These are phyloP conservation scores for Himalopsyche kuldschensis DNA, from an alignment of 2,888 invertebrate genomes.

Conservation along the genomic window DNA sequence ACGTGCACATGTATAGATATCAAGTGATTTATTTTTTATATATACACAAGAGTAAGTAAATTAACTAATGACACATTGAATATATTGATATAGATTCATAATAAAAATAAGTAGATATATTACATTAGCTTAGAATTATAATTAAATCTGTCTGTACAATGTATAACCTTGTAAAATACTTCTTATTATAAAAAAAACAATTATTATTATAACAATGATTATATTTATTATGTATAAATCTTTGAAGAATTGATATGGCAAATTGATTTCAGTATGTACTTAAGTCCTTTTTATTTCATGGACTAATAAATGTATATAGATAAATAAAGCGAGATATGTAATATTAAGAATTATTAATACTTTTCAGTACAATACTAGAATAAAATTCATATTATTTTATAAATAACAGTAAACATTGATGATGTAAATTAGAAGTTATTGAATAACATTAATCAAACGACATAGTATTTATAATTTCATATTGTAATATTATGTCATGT, in stretches of 20 bases:
- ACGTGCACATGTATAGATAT: not conserved
- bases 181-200: constrained; percentile 43
- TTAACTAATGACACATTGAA: constrained; percentile 13
- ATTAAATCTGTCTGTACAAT: constrained; percentile 38
- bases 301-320: not conserved
- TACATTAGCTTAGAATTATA: constrained; percentile 28
- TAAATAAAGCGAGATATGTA: constrained; percentile 26
- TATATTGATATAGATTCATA: not conserved
- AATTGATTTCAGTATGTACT: constrained; percentile 29
- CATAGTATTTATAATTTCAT: constrained; percentile 7
- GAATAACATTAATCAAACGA: not conserved
- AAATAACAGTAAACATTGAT: not conserved
- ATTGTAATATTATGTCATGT: constrained; percentile 28
- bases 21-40: not conserved
- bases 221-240: constrained; percentile 40
- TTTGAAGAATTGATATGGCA: constrained; percentile 42
- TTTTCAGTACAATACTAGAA: not conserved
- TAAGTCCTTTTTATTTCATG: constrained; percentile 29
- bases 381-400: not conserved
- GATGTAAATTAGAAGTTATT: constrained; percentile 15
- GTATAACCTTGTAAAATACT: constrained; percentile 17
- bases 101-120: constrained; percentile 1
- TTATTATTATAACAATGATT: constrained; percentile 42
- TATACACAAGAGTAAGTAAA: not conserved
- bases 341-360: constrained; percentile 33